Base-by-base conservation (phyloP, 1,140 invertebrate species). In the Drosophila ficusphila region DNA sequence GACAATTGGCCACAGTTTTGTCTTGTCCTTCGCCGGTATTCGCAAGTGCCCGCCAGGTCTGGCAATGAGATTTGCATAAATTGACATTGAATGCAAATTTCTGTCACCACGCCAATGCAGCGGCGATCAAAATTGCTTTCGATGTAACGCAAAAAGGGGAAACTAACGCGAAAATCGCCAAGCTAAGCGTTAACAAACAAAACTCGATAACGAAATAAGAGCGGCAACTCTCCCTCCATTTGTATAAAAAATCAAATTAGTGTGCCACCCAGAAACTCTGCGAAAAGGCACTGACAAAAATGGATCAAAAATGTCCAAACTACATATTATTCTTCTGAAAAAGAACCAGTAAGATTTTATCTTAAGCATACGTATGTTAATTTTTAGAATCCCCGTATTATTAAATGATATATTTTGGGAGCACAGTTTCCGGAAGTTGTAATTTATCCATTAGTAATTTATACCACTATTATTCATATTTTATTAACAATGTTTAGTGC, bases 161-260 rank as follows among this genome's bases (percentile, higher is more conserved):
- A 60, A 29, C 39, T 47, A 51, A 51, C 41, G 57, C 51, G 49
- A 85, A 86, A 86, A 86, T 76, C 65, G 81, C 46, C 81, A 81
- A 86, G 81, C 81, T 88, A 86, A 85, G 81, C 81, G 81, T 76
- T 85, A 81, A 81, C 76, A 86, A 85, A 85, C 81, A 85, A 86
- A 85, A 85, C 76, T 79, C 81, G 76, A 85, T 85, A 85, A 86
- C 76, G 82, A 86, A 86, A 86, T 86, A 69, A 75, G 61, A 86
- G 76, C 64, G 52, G 21, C 14, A 58, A 46, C 42, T 56, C 39
- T 72, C 33, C 36, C 56, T 65, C 79, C 81, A 85, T 79, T 86
- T 85, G 82, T 81, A 70, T 69, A 76, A 76, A 85, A 86, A 86
- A 86, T 85, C 67, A 79, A 85, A 85, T 85, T 85, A 85, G 79